Evolutionary conservation across 1,140 invertebrate species (phyloP).

Genomic region (Drosophila triauraria): DNA sequence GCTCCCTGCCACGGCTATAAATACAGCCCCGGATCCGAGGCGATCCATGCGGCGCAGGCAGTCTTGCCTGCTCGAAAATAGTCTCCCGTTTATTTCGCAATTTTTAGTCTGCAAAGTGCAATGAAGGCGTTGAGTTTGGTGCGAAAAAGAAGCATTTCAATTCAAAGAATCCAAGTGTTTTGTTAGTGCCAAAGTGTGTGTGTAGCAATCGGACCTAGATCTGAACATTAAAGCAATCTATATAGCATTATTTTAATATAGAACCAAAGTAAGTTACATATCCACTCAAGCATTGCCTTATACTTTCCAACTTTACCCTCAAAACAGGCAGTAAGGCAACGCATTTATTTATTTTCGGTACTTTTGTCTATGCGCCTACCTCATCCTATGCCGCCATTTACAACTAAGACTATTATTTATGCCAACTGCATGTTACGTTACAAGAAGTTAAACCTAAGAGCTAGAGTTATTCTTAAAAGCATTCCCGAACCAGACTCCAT

Average conservation of each 20-base stretch:
- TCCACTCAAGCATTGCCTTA: conserved; percentile 8
- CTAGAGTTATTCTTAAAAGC: conserved; percentile 42
- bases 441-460: conserved; percentile 29
- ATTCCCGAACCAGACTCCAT: conserved; percentile 26
- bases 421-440: conserved; percentile 52
- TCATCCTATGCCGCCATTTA: conserved; percentile 43
- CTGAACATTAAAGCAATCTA: not conserved
- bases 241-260: conserved; percentile 7
- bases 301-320: conserved; percentile 6
- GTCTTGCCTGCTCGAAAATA: conserved; percentile 67
- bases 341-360: conserved; percentile 45
- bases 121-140: conserved; percentile 41
- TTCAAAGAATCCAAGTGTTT: conserved; percentile 20
- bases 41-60: conserved; percentile 65
- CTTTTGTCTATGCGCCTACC: conserved; percentile 60
- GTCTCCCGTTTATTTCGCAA: conserved; percentile 43
- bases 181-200: conserved; percentile 32
- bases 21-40: conserved; percentile 47
- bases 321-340: conserved; percentile 15
- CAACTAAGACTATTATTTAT: conserved; percentile 48
- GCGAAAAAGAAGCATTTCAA: conserved; percentile 28
- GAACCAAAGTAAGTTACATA: conserved; percentile 42
- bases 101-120: conserved; percentile 65
- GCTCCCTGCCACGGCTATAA: conserved; percentile 60
- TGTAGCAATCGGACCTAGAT: conserved; percentile 10